These are phyloP conservation scores for Tetragnatha montana DNA, from an alignment of 2,888 invertebrate species.

Conservation along the genomic window DNA sequence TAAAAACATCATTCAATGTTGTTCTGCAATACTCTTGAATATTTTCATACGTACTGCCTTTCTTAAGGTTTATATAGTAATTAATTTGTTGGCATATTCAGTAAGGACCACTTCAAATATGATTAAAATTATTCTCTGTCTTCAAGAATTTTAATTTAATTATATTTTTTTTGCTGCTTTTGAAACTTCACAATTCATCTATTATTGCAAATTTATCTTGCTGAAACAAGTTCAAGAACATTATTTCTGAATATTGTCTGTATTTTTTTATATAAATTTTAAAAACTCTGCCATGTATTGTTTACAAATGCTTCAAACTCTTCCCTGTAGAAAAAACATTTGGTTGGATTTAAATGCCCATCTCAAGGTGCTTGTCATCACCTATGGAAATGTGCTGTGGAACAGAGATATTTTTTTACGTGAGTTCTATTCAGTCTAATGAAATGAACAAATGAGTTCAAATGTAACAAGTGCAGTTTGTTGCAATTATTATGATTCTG, in stretches of 20 bases:
- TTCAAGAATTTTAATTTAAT: too few species aligned
- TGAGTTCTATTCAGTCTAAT: slow-evolving; percentile 77
- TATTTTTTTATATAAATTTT: neutral
- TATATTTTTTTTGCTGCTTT: too few species aligned
- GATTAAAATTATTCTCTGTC: too few species aligned
- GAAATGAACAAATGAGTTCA: neutral
- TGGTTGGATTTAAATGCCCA: slow-evolving; percentile 96
- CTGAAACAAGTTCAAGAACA: too few species aligned
- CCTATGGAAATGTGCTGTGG: slow-evolving; percentile 97
- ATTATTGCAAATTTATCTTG: too few species aligned
- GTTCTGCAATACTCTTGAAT: too few species aligned
- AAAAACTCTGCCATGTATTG: neutral
- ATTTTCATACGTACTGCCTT: too few species aligned
- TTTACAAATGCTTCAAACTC: neutral
- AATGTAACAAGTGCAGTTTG: neutral
- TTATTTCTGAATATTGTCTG: neutral
- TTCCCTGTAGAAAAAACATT: slow-evolving; percentile 75
- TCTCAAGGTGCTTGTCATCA: slow-evolving; percentile 94
- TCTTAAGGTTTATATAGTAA: too few species aligned
- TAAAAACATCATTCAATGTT: too few species aligned
- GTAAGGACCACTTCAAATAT: too few species aligned
- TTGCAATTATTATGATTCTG: neutral
- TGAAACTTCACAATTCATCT: too few species aligned
- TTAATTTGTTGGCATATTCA: too few species aligned
- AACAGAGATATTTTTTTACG: slow-evolving; percentile 99